These are phyloP conservation scores for Sminthopsis crassicaudata DNA, from an alignment of 2,113 vertebrate species.

Conservation along the genomic window DNA sequence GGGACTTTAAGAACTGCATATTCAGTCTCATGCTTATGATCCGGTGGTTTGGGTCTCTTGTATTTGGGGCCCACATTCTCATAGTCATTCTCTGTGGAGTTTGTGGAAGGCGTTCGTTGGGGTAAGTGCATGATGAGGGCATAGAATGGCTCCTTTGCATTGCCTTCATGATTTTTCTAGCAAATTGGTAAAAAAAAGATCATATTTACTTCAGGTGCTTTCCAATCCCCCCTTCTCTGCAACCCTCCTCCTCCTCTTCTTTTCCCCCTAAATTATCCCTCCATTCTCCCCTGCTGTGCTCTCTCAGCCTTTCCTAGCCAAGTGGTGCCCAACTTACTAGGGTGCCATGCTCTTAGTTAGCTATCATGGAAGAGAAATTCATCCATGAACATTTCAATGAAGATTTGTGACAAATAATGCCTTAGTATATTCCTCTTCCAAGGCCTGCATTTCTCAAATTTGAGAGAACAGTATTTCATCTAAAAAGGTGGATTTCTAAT, in stretches of 20 bases:
- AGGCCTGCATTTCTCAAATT: neutral
- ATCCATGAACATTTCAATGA: neutral
- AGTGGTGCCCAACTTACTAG: neutral
- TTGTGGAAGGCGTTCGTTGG: accelerated
- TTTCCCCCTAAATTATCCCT: neutral
- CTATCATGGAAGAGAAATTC: neutral
- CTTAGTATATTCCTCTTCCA: neutral
- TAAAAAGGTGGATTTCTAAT: neutral
- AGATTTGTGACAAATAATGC: neutral
- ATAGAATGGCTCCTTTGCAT: constrained; percentile 71
- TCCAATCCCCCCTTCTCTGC: neutral
- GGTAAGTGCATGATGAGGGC: constrained; percentile 45
- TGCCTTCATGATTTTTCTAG: constrained; percentile 40
- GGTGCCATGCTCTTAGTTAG: neutral
- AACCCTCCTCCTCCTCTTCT: neutral
- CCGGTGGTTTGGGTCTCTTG: neutral
- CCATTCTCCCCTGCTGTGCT: neutral
- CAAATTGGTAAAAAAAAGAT: constrained; percentile 21
- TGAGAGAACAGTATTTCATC: neutral
- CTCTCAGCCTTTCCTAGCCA: neutral
- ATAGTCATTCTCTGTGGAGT: constrained; percentile 41
- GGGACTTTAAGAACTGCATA: constrained; percentile 63
- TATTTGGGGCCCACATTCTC: constrained; percentile 45
- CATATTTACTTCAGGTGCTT: neutral
- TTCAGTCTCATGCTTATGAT: constrained; percentile 49